Evolutionary conservation across 1,140 invertebrate species (phyloP), one percentile per base, ranked within the genome.

Genomic region (Phocides pigmalion): DNA sequence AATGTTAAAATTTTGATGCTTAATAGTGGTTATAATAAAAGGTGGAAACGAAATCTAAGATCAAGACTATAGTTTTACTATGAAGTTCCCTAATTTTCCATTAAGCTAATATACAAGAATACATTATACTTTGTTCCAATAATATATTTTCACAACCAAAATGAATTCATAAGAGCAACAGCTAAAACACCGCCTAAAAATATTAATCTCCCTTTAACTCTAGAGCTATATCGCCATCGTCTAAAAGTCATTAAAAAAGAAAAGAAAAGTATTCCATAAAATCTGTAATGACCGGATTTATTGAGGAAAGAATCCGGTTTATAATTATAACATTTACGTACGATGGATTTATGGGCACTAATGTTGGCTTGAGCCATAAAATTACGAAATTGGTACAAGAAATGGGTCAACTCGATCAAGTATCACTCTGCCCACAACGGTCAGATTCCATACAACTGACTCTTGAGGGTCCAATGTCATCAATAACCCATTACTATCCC

Each of bases 391-490:
- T 11, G 14, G 15, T 20, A 25, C 42, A 47, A 16, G 41, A 59
- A 46, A 46, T 58, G 54, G 54, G 54, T 58, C 54, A 59, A 59
- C 11, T 32, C 42, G 56, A 47, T 59, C 42, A 28, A 25, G 46
- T 49, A 22, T 25, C 20, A 22, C 46, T 15, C n/a, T 39, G 12
- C 3, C 35, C 14, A 39, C 35, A 39, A 39, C 35, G 12, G 4
- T 39, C 12, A 39, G 35, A 14, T 32, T 32, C 28, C 28, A 28
- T 8, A 11, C 25, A 28, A 28, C 8, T 32, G 28, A 5, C 9
- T 32, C 28, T 1, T 32, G 9, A 11, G 9, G 9, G 28, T 28
- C 25, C 25, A 4, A 11, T 32, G 3, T 32, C 9, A 3, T 32
- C 8, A 0, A 3, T 32, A n/a, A n/a, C n/a, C n/a, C n/a, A n/a